Percentiles rank a stretch among this genome's conserved stretches.
These are phyloP conservation scores for Ciconia boyciana DNA, from an alignment of 2,113 vertebrate species.

Conservation along the genomic window DNA sequence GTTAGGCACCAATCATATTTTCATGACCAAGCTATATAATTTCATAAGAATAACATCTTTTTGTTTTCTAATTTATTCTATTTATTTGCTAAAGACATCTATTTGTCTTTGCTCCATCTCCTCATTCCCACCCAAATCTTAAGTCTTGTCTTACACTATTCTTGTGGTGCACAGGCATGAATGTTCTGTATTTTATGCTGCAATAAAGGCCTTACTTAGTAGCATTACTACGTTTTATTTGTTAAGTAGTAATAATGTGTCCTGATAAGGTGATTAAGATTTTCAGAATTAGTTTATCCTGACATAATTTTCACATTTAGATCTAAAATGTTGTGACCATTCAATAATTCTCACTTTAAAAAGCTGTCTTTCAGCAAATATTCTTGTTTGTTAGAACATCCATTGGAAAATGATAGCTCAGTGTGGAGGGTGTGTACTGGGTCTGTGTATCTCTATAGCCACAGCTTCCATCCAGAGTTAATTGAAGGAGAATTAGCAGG, in stretches of 20 bases:
- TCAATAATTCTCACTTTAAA: neutral
- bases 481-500: neutral
- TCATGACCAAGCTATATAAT: neutral
- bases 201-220: neutral
- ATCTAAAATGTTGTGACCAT: neutral
- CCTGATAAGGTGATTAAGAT: neutral
- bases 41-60: neutral
- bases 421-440: neutral
- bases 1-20: neutral
- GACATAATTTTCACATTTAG: neutral
- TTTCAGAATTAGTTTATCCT: neutral
- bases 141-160: neutral
- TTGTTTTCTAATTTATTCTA: neutral
- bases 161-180: neutral
- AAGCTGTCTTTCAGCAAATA: neutral
- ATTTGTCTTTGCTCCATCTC: neutral
- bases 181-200: neutral
- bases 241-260: neutral
- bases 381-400: neutral
- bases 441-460: neutral
- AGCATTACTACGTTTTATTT: neutral
- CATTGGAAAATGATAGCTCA: neutral
- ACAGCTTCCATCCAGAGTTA: neutral
- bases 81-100: neutral
- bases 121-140: neutral